These are phyloP conservation scores for Dynastes grantii DNA, from an alignment of 2,888 invertebrate species.

Conservation along the genomic window DNA sequence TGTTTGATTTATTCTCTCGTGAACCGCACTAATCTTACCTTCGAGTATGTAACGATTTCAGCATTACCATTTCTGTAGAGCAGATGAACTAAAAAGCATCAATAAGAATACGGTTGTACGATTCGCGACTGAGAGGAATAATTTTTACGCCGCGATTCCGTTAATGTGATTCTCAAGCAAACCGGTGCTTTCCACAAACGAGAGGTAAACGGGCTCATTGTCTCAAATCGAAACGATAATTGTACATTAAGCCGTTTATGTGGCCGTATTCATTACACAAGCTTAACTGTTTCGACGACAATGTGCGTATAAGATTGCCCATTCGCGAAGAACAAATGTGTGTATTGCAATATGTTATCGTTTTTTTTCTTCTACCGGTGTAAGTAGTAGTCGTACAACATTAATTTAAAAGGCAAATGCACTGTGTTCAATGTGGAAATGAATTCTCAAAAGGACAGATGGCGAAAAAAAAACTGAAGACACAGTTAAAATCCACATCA, in stretches of 20 bases:
- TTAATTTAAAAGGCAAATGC: slow-evolving; percentile 25
- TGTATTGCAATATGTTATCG: slow-evolving; percentile 26
- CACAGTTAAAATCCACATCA: too few species aligned
- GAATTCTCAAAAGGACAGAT: slow-evolving; percentile 12
- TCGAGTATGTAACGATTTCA: too few species aligned
- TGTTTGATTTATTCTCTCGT: too few species aligned
- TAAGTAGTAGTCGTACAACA: slow-evolving; percentile 6
- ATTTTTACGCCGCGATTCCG: slow-evolving; percentile 31
- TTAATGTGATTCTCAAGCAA: slow-evolving; percentile 27
- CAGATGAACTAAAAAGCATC: too few species aligned
- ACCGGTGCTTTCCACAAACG: slow-evolving; percentile 35
- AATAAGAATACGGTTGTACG: background rate
- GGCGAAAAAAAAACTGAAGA: background rate
- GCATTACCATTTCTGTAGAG: too few species aligned
- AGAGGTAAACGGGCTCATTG: slow-evolving; percentile 33
- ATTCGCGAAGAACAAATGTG: slow-evolving; percentile 25
- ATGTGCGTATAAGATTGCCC: slow-evolving; percentile 7
- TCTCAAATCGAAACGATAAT: slow-evolving; percentile 37
- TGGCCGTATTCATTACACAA: slow-evolving; percentile 43
- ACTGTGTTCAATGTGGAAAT: background rate
- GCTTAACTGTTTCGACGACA: slow-evolving; percentile 39
- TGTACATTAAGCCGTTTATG: slow-evolving; percentile 39
- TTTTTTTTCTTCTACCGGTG: background rate
- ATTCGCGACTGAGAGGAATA: background rate
- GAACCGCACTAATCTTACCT: too few species aligned